Evolutionary conservation across 2,797 vertebrate species (phyloP).

Genomic region (Nannoperca obscura): DNA sequence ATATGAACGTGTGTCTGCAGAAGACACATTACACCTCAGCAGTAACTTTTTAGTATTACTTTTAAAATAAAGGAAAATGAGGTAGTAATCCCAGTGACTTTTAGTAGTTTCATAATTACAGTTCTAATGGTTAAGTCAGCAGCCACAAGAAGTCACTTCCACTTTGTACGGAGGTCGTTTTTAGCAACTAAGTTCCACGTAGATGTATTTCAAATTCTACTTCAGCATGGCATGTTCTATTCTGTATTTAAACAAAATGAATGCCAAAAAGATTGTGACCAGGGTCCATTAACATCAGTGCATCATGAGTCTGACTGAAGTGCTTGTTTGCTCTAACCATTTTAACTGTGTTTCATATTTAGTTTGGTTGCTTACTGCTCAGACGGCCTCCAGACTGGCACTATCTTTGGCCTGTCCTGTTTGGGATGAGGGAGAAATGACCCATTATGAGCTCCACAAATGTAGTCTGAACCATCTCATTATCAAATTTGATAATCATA

Average conservation of each 20-base stretch:
- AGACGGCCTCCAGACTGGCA: constrained; percentile 28
- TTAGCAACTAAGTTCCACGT: background rate
- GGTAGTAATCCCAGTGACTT: background rate
- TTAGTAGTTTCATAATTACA: constrained; percentile 1
- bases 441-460: constrained; percentile 67
- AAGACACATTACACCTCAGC: background rate
- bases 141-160: background rate
- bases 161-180: background rate
- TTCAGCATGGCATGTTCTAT: constrained; percentile 63
- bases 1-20: background rate
- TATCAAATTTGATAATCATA: background rate
- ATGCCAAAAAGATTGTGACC: constrained; percentile 26
- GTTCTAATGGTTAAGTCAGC: constrained; percentile 2
- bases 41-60: background rate
- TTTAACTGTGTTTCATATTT: constrained; percentile 61
- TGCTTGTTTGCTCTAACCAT: constrained; percentile 71
- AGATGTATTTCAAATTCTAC: constrained; percentile 12
- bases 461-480: background rate
- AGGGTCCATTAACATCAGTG: constrained; percentile 53
- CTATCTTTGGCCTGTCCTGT: constrained; percentile 51
- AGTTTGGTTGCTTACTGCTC: constrained; percentile 64
- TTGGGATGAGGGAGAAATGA: constrained; percentile 71
- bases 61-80: background rate
- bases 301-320: constrained; percentile 59
- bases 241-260: constrained; percentile 36